These are phyloP conservation scores for Cephalopholis sonnerati DNA, from an alignment of 2,113 vertebrate genomes.

Conservation along the genomic window DNA sequence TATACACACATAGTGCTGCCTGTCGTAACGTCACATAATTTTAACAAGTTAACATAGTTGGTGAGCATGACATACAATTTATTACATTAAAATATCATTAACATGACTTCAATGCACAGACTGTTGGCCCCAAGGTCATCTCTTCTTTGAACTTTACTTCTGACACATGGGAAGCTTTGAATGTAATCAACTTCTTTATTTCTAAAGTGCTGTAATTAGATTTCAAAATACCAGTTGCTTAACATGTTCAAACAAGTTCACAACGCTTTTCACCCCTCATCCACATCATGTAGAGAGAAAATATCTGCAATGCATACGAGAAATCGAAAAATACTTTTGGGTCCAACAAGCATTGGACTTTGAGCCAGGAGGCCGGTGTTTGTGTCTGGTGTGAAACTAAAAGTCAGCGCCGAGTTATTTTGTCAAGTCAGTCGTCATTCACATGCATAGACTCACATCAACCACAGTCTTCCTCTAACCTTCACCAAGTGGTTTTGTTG, in stretches of 20 bases:
- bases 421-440: too few relatives aligned
- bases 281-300: not conserved
- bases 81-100: not conserved
- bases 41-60: not conserved
- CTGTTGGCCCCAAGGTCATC: not conserved
- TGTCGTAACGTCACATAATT: not conserved
- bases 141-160: not conserved
- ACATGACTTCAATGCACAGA: not conserved
- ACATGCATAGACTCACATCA: too few relatives aligned
- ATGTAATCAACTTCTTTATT: constrained; percentile 20
- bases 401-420: too few relatives aligned
- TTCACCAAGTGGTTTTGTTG: too few relatives aligned
- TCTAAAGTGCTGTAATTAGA: not conserved
- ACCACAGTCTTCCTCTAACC: too few relatives aligned
- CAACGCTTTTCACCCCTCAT: not conserved
- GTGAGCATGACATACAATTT: not conserved
- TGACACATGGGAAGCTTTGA: not conserved
- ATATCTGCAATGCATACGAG: not conserved
- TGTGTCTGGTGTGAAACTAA: too few relatives aligned
- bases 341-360: too few relatives aligned
- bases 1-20: too few relatives aligned
- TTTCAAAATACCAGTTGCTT: constrained; percentile 17
- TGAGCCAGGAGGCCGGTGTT: too few relatives aligned
- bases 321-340: not conserved
- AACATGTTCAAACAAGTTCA: not conserved